Evolutionary conservation across 2,797 vertebrate genomes (phyloP).

Genomic region (Lithobates pipiens): DNA sequence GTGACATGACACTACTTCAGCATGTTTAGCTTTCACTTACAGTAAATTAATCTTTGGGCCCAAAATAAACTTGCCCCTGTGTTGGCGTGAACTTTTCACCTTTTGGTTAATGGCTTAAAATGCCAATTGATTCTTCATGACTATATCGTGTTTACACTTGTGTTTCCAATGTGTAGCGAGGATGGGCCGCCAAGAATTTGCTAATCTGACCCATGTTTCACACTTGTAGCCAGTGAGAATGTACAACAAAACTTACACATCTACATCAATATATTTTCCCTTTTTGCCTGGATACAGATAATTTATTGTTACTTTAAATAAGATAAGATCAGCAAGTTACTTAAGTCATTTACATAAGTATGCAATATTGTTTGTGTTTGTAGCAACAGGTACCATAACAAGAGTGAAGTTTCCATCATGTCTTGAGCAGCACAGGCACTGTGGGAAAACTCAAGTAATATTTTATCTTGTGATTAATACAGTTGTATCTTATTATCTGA

Average conservation of each 20-base stretch:
- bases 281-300: conserved; percentile 72
- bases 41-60: conserved; percentile 7
- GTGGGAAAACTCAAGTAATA: background rate
- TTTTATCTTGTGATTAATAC: background rate
- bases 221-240: conserved; percentile 66
- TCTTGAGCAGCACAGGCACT: no score
- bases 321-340: conserved; percentile 94
- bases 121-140: conserved; percentile 6
- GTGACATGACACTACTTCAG: background rate
- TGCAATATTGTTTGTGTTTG: conserved; percentile 91
- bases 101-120: background rate
- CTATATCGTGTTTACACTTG: conserved; percentile 36
- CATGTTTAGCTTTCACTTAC: background rate
- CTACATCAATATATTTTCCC: background rate
- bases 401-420: conserved; percentile 58
- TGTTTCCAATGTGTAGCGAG: conserved; percentile 40
- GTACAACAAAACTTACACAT: conserved; percentile 62
- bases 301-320: conserved; percentile 72
- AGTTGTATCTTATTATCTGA: background rate
- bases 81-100: conserved; percentile 30
- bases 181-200: background rate
- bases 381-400: conserved; percentile 97
- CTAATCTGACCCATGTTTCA: conserved; percentile 64
- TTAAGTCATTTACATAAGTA: conserved; percentile 89
- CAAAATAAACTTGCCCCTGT: conserved; percentile 19